A percentile compares a stretch with the other conserved stretches of the same genome.
These are phyloP conservation scores for Embiotoca jacksoni DNA, from an alignment of 2,113 vertebrate species.

Conservation along the genomic window DNA sequence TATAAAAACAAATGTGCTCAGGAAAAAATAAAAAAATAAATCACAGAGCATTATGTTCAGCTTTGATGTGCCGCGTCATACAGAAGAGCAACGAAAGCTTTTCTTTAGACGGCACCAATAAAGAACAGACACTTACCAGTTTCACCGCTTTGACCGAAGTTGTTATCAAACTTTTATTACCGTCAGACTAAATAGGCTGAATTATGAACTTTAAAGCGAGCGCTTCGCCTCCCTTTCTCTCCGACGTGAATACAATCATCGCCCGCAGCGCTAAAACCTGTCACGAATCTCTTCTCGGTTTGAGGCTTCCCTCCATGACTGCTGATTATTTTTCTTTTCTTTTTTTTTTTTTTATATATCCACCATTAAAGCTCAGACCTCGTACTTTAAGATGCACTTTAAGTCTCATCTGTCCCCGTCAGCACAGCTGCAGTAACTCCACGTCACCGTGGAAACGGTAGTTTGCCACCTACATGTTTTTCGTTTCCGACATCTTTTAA, in stretches of 20 bases:
- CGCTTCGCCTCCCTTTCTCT: conserved; percentile 12
- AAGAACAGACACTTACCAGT: neutral
- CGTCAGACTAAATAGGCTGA: conserved; percentile 25
- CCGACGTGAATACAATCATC: conserved; percentile 2
- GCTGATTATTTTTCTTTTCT: conserved; percentile 2
- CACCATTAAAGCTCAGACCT: conserved; percentile 34
- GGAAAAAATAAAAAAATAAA: neutral
- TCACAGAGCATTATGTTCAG: neutral
- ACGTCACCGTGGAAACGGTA: conserved; percentile 4
- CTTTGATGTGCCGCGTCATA: conserved; percentile 10
- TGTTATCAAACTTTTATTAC: conserved; percentile 39
- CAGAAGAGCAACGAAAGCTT: conserved; percentile 1
- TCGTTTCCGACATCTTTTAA: neutral
- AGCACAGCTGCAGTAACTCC: conserved; percentile 3
- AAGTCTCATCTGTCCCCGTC: conserved; percentile 2
- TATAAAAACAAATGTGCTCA: conserved; percentile 5
- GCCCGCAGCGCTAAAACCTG: conserved; percentile 11
- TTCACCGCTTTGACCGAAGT: conserved; percentile 12
- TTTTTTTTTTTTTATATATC: neutral
- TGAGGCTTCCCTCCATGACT: conserved; percentile 25
- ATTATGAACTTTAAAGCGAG: conserved; percentile 41
- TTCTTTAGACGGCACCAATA: neutral
- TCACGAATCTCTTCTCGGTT: conserved; percentile 43
- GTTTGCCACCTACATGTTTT: neutral
- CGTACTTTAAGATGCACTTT: conserved; percentile 14